Evolutionary conservation across 2,797 vertebrate genomes (phyloP).

Genomic region (Megaceryle alcyon): DNA sequence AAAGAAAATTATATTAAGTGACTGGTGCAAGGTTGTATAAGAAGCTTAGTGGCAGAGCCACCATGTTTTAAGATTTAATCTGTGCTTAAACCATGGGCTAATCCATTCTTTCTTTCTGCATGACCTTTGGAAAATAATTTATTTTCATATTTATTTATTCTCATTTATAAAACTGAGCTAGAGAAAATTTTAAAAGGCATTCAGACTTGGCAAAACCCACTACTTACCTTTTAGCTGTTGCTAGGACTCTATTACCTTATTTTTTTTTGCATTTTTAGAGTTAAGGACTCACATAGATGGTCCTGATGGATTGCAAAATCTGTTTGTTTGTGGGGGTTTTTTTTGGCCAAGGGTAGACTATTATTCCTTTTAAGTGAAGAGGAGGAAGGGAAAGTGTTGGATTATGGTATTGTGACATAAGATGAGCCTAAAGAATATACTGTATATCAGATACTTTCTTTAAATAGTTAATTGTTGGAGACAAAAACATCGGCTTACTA

Average conservation of each 20-base stretch:
- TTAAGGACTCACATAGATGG: not conserved
- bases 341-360: not conserved
- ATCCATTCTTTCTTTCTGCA: not conserved
- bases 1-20: not conserved
- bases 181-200: not conserved
- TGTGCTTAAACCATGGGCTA: not conserved
- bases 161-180: not conserved
- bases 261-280: not conserved
- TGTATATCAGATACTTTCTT: not conserved
- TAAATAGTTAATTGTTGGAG: not conserved
- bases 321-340: not conserved
- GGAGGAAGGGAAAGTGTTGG: not conserved
- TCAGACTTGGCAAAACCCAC: not conserved
- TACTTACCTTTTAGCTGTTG: not conserved
- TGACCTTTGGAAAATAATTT: slow-evolving; percentile 19
- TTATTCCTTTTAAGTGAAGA: not conserved
- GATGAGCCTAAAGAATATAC: not conserved
- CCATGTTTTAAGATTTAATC: not conserved
- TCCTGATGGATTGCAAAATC: not conserved
- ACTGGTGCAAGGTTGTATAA: not conserved
- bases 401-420: not conserved
- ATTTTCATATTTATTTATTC: not conserved
- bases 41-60: not conserved
- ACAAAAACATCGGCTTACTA: not conserved
- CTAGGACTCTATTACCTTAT: not conserved